Evolutionary conservation across 1,140 invertebrate genomes (phyloP).

Genomic region (Hyles vespertilio): DNA sequence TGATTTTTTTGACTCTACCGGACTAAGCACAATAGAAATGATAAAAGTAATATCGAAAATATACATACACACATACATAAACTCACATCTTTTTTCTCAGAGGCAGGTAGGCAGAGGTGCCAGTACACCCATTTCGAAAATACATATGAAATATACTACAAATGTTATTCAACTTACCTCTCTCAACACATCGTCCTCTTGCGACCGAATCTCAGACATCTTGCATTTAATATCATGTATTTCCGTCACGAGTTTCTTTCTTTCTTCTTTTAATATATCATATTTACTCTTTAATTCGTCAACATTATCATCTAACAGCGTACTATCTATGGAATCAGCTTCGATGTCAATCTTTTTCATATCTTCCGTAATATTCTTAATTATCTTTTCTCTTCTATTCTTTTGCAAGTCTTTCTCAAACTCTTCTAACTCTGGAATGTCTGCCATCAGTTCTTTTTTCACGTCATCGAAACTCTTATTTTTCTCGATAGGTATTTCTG

Average conservation of each 20-base stretch:
- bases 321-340: slow-evolving; percentile 59
- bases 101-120: too few relatives aligned
- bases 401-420: slow-evolving; percentile 67
- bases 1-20: too few relatives aligned
- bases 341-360: slow-evolving; percentile 55
- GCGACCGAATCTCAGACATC: slow-evolving; percentile 86
- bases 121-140: too few relatives aligned
- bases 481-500: slow-evolving; percentile 25
- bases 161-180: slow-evolving; percentile 77
- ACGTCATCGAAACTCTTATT: slow-evolving; percentile 72
- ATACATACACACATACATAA: too few relatives aligned
- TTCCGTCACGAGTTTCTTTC: slow-evolving; percentile 74
- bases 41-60: too few relatives aligned
- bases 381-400: slow-evolving; percentile 59
- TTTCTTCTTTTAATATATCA: slow-evolving; percentile 76
- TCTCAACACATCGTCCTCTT: slow-evolving; percentile 88
- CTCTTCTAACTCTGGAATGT: slow-evolving; percentile 72
- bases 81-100: too few relatives aligned
- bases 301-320: slow-evolving; percentile 53
- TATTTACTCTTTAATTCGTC: slow-evolving; percentile 69
- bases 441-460: slow-evolving; percentile 70
- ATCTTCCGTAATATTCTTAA: slow-evolving; percentile 55
- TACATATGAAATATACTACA: too few relatives aligned
- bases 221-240: slow-evolving; percentile 83
- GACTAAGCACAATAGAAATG: too few relatives aligned